Conservation (phyloP, 2,113 vertebrate genomes). For the Serilophus lunatus region DNA sequence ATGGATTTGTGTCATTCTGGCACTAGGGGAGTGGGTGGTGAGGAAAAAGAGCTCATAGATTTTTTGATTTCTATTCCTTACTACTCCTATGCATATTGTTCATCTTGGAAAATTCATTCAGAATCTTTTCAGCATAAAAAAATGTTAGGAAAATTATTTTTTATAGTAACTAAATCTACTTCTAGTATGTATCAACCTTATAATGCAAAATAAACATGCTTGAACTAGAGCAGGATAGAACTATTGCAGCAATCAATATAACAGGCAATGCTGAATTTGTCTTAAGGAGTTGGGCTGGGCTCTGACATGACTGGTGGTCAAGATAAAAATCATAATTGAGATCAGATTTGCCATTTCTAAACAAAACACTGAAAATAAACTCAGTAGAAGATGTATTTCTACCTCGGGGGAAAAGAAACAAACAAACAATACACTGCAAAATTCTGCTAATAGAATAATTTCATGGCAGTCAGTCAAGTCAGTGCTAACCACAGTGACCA, state of each 20-base stretch:
- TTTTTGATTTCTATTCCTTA: not conserved
- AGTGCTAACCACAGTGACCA: not conserved
- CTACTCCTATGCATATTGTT: not conserved
- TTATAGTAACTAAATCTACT: not conserved
- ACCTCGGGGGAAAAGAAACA: not conserved
- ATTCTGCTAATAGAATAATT: not conserved
- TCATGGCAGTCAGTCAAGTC: not conserved
- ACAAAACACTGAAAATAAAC: not conserved
- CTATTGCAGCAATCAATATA: not conserved
- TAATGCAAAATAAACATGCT: not conserved
- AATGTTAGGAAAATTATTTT: not conserved
- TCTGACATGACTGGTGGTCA: not conserved
- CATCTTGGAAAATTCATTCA: not conserved
- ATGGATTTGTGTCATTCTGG: constrained; percentile 20
- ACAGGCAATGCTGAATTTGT: not conserved
- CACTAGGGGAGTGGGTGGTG: not conserved
- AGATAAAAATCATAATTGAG: constrained; percentile 28
- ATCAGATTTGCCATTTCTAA: constrained; percentile 1
- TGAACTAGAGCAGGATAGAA: not conserved
- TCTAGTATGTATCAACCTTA: not conserved
- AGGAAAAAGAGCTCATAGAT: not conserved
- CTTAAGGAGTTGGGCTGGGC: constrained; percentile 4
- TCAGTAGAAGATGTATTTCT: not conserved
- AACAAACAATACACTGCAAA: not conserved
- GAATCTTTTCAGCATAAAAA: not conserved